Evolutionary conservation across 2,113 vertebrate genomes (phyloP), one percentile per base, ranked within the genome.

Genomic region (Chaetodon trifascialis): DNA sequence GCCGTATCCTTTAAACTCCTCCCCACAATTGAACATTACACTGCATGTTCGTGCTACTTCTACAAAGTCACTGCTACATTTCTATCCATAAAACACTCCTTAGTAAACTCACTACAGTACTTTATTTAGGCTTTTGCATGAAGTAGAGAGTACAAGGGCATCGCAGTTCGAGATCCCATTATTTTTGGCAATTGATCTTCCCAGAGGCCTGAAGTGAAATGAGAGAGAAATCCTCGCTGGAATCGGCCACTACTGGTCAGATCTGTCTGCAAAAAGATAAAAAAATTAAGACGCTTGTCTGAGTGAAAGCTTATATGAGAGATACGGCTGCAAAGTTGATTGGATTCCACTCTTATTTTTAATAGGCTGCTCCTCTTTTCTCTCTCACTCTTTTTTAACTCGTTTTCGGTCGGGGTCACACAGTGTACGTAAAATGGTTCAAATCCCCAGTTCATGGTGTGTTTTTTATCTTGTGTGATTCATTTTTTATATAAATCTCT

Each of bases 171-270:
- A 89, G 63, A 83, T 75, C 56, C 79, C 67, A 76, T 85, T 86
- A 83, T 80, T 88, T 77, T 83, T 11, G 73, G 67, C 64, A 52
- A 71, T 58, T 84, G 85, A 84, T 81, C 76, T 86, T 79, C 47
- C 36, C 79, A n/a, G 34, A 79, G 67, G 65, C 58, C 52, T 1
- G 11, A 36, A 76, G 23, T 62, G 17, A 84, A 84, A 86, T 19
- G 46, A 67, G 59, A 72, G 71, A 78, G 38, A 87, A 82, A 84
- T 72, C 65, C 47, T 66, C 52, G 51, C 40, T 52, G 17, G 16
- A 56, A 36, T 79, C 4, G 6, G 21, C 23, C 38, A 56, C 52
- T 47, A 42, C 51, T 80, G 67, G 60, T 71, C 7, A 21, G 67
- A 65, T 78, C 46, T 52, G 79, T 83, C 65, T 66, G 54, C 59